Evolutionary conservation across 2,797 vertebrate species (phyloP).

Genomic region (Emydoidea blandingii): DNA sequence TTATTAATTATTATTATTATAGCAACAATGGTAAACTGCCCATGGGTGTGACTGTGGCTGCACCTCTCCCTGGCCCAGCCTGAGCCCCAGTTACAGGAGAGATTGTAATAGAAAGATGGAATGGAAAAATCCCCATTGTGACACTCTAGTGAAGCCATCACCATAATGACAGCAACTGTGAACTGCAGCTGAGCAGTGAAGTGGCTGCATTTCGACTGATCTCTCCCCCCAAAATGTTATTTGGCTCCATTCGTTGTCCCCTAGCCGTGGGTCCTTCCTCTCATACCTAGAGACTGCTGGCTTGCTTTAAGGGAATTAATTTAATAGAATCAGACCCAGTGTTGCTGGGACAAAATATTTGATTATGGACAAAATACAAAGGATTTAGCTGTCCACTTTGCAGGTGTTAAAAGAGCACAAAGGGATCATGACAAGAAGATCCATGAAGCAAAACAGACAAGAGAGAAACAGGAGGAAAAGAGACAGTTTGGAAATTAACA

Average conservation of each 20-base stretch:
- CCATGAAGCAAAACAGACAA: neutral
- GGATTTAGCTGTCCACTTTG: neutral
- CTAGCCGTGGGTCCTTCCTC: neutral
- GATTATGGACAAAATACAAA: neutral
- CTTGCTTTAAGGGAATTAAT: neutral
- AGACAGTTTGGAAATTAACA: neutral
- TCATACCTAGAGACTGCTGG: neutral
- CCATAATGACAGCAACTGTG: rapidly evolving
- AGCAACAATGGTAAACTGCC: neutral
- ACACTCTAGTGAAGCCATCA: rapidly evolving
- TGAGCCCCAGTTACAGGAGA: rapidly evolving
- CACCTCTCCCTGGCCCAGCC: neutral
- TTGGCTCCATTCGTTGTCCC: neutral
- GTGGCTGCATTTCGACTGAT: neutral
- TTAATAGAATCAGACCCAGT: neutral
- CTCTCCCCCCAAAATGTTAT: neutral
- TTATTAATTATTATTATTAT: too few relatives aligned
- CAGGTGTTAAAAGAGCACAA: slow-evolving; percentile 9
- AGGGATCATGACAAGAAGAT: neutral
- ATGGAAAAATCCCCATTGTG: neutral
- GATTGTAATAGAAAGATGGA: neutral
- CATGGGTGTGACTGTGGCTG: neutral
- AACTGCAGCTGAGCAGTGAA: neutral
- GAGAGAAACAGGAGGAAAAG: neutral
- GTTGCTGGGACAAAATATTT: too few relatives aligned